Conservation (phyloP, 2,113 vertebrate genomes). For the Sylvilagus bachmani region DNA sequence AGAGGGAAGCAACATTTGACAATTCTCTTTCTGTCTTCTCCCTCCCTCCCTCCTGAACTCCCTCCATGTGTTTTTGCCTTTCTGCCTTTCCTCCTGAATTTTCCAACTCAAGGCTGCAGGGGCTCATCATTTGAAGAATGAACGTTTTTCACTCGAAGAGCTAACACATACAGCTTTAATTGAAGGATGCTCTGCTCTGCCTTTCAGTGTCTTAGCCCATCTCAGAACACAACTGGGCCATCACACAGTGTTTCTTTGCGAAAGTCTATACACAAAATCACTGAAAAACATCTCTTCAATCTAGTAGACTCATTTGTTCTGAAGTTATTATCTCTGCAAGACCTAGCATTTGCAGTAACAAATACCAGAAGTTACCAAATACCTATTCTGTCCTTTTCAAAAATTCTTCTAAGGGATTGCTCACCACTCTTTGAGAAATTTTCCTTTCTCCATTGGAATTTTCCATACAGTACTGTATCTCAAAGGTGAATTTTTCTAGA, state of each 20-base stretch:
- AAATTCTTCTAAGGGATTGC: conserved; percentile 62
- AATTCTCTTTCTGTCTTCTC: conserved; percentile 12
- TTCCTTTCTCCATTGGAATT: conserved; percentile 78
- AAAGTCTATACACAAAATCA: conserved; percentile 73
- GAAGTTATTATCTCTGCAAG: conserved; percentile 62
- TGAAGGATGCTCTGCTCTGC: not conserved
- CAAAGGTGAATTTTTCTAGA: conserved; percentile 65
- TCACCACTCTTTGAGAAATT: conserved; percentile 67
- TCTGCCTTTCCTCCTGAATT: conserved; percentile 75
- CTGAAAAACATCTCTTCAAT: conserved; percentile 78
- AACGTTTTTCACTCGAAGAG: conserved; percentile 64
- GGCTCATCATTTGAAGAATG: conserved; percentile 80
- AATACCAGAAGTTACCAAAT: conserved; percentile 64
- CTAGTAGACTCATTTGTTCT: conserved; percentile 75
- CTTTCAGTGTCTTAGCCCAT: conserved; percentile 77
- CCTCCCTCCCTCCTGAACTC: not conserved
- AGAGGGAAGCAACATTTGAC: conserved; percentile 7
- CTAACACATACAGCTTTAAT: conserved; percentile 59
- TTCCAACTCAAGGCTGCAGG: conserved; percentile 74
- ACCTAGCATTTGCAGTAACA: conserved; percentile 42
- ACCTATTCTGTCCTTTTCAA: conserved; percentile 31
- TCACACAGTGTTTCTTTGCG: conserved; percentile 74
- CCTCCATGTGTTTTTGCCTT: conserved; percentile 3
- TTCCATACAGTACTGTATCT: conserved; percentile 65
- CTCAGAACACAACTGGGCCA: conserved; percentile 59